These are phyloP conservation scores for Eptatretus atami DNA, from an alignment of 2,797 vertebrate genomes.

Conservation along the genomic window DNA sequence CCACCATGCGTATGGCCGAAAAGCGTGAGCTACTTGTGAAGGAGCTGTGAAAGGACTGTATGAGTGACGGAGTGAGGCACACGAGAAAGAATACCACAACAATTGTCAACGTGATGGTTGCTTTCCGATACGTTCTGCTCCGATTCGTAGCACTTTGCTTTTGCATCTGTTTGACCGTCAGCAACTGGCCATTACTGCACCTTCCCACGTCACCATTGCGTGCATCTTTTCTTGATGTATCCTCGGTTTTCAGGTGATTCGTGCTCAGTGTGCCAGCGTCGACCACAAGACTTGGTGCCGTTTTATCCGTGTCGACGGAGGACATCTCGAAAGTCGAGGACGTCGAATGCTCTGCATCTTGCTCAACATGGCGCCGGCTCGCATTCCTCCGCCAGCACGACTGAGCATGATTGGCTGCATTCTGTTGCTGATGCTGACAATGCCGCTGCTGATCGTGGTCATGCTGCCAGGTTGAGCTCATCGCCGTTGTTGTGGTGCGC, in stretches of 20 bases:
- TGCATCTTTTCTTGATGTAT: background rate
- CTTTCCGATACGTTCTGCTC: background rate
- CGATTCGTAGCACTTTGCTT: background rate
- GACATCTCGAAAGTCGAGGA: constrained; percentile 5
- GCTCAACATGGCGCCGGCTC: background rate
- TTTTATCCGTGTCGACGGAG: constrained; percentile 3
- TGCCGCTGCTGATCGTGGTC: background rate
- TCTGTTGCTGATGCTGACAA: background rate
- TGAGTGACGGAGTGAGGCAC: constrained; percentile 2
- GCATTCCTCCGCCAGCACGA: background rate
- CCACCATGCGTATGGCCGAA: background rate
- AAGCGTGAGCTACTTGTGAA: background rate
- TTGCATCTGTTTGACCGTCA: too few species aligned
- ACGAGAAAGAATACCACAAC: constrained; percentile 4
- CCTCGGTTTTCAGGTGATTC: background rate
- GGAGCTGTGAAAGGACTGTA: constrained; percentile 2
- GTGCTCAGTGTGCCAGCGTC: background rate
- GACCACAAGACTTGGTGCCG: background rate
- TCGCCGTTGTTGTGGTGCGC: background rate
- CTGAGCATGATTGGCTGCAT: background rate
- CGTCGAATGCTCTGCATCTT: background rate
- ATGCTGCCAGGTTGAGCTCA: background rate
- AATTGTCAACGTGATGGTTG: constrained; percentile 2
- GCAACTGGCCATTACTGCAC: background rate
- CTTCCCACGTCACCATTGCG: background rate